A percentile compares a stretch with the other conserved stretches of the same genome.
Evolutionary conservation across 2,113 vertebrate species (phyloP).

Genomic region (Odontesthes bonariensis): DNA sequence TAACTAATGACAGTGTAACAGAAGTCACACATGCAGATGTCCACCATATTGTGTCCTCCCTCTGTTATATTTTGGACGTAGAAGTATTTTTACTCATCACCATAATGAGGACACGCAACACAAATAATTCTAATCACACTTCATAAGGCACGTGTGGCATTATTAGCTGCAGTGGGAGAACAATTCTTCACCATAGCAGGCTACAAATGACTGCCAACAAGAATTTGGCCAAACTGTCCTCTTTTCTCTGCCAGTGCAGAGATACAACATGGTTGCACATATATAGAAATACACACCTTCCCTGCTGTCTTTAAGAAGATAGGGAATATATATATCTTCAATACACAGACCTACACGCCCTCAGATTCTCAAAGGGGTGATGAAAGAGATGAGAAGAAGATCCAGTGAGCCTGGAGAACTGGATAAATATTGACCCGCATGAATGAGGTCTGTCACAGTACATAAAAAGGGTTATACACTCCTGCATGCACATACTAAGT

Average conservation of each 20-base stretch:
- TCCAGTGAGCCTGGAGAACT: conserved; percentile 58
- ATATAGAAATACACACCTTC: conserved; percentile 6
- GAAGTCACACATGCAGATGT: no score
- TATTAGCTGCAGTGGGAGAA: conserved; percentile 31
- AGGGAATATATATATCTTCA: conserved; percentile 44
- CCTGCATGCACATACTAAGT: conserved; percentile 18
- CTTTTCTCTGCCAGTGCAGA: conserved; percentile 32
- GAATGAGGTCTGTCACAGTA: conserved; percentile 71
- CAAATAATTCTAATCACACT: conserved; percentile 28
- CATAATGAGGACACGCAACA: background rate
- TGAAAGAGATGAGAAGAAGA: conserved; percentile 66
- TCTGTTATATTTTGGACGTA: background rate
- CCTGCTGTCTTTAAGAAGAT: conserved; percentile 13
- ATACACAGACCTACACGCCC: conserved; percentile 19
- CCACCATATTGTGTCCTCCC: no score
- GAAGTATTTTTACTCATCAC: background rate
- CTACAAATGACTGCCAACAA: conserved; percentile 40
- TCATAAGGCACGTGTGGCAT: conserved; percentile 42
- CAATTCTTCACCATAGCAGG: conserved; percentile 32
- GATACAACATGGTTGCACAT: conserved; percentile 17
- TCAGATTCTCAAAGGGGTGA: conserved; percentile 48
- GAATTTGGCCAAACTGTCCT: conserved; percentile 30
- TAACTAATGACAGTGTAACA: no score
- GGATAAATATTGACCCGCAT: conserved; percentile 77
- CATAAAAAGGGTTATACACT: conserved; percentile 53